Percentiles rank a stretch among this genome's conserved stretches.
Evolutionary conservation across 92 coral and sea anemone genomes (phyloP).

Genomic region (Phymanthus crucifer): DNA sequence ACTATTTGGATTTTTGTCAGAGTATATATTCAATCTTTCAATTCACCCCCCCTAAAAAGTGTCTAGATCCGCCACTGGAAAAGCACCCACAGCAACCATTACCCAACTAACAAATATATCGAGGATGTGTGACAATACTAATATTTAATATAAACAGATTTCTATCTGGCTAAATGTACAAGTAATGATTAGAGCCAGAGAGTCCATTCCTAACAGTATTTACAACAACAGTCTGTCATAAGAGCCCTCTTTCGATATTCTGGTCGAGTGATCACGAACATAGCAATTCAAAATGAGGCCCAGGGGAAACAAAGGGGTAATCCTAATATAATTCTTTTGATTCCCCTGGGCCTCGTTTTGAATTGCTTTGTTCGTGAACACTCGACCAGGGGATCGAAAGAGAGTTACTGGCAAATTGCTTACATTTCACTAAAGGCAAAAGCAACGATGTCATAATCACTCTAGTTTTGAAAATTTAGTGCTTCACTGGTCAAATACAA

Average conservation of each 20-base stretch:
- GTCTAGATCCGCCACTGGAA: background rate
- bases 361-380: too few species aligned
- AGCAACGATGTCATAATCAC: background rate
- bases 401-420: background rate
- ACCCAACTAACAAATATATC: background rate
- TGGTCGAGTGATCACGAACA: too few species aligned
- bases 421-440: background rate
- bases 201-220: slow-evolving; percentile 23
- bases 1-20: too few species aligned
- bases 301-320: too few species aligned
- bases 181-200: slow-evolving; percentile 31
- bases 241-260: too few species aligned
- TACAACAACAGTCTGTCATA: slow-evolving; percentile 4
- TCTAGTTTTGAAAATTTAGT: background rate
- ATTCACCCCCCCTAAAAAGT: too few species aligned
- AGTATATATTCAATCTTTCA: too few species aligned
- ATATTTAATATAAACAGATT: background rate
- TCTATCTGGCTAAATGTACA: slow-evolving; percentile 22
- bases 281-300: too few species aligned
- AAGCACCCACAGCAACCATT: background rate
- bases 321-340: too few species aligned
- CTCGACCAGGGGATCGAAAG: too few species aligned
- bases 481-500: background rate
- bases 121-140: background rate
- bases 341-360: too few species aligned